Base-by-base conservation (phyloP, 2,113 vertebrate species). In the Rousettus leschenaultii region DNA sequence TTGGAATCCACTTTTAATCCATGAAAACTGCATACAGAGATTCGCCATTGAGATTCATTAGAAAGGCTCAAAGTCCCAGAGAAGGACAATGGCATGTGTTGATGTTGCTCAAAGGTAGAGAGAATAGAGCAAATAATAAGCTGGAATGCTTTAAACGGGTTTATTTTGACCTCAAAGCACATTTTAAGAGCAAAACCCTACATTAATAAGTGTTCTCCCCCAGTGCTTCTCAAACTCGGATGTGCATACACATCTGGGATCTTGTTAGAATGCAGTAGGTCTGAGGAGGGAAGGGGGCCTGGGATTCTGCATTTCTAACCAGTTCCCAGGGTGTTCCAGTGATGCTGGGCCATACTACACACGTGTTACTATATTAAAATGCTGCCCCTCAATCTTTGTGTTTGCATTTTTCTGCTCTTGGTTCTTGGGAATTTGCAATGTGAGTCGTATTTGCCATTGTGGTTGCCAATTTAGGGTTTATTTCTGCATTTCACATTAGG, bases 331-430 rank as follows among this genome's bases (percentile, higher is more conserved):
- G 70, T 89, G 40, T 22, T 51, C 71, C 22, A 22, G 10, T 13
- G 7, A 16, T 10, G 30, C 48, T 15, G 30, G 78, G 73, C 43
- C 33, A 43, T 38, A 74, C 21, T 75, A 16, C 40, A 10, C 59
- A 10, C 59, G 35, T 12, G 38, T 96, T 87, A 19, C 43, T 93
- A 4, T 93, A 97, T 91, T 97, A 98, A 98, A 97, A 94, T 35
- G 66, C 77, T 74, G 77, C 95, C 95, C 94, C 82, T 93, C 6
- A 1, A 5, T 45, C 74, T 63, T 28, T 93, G 65, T 61, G n/a
- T 82, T 86, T 78, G n/a, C 33, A 61, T 63, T 43, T 75, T 45
- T 91, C 40, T 92, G 79, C n/a, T 89, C 68, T 92, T 10, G 33
- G 57, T 70, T 96, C 89, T 78, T 45, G 33, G 63, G 22, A 80